Percentiles rank a stretch among this genome's conserved stretches.
Conservation (phyloP, 2,797 vertebrate species). For the Gorsachius magnificus region DNA sequence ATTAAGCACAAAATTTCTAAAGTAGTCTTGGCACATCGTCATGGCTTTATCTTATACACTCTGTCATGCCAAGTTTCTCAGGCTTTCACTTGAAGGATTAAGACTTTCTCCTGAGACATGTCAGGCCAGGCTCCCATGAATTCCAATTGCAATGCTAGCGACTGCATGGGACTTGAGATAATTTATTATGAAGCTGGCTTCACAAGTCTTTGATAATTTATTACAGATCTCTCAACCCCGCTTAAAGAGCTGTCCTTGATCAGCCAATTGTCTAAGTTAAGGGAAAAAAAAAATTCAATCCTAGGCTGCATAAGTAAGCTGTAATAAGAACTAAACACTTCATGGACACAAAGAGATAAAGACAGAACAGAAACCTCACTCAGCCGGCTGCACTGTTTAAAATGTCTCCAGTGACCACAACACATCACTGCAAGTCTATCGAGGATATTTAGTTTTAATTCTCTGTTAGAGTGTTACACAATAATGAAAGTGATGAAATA, state of each 20-base stretch:
- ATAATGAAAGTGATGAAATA: not conserved
- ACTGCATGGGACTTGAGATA: not conserved
- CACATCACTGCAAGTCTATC: not conserved
- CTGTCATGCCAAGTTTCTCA: constrained; percentile 49
- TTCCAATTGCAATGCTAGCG: constrained; percentile 6
- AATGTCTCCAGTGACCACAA: constrained; percentile 10
- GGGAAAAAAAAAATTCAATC: not conserved
- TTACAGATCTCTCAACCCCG: not conserved
- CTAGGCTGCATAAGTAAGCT: constrained; percentile 7
- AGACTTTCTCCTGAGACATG: constrained; percentile 37
- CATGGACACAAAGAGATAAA: constrained; percentile 9
- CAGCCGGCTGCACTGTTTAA: not conserved
- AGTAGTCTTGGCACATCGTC: constrained; percentile 17
- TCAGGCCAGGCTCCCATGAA: constrained; percentile 31
- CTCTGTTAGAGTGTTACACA: not conserved
- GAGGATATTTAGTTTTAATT: not conserved
- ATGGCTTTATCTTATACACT: constrained; percentile 30
- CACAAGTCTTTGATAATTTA: constrained; percentile 30
- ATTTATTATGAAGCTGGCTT: constrained; percentile 48
- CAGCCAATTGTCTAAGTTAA: constrained; percentile 30
- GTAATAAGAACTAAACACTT: constrained; percentile 8
- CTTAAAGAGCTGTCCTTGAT: constrained; percentile 52
- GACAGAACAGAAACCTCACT: not conserved
- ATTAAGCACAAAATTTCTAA: constrained; percentile 46
- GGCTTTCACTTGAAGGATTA: constrained; percentile 50